Base-by-base conservation (phyloP, 2,888 invertebrate species). In the Callosobruchus maculatus region DNA sequence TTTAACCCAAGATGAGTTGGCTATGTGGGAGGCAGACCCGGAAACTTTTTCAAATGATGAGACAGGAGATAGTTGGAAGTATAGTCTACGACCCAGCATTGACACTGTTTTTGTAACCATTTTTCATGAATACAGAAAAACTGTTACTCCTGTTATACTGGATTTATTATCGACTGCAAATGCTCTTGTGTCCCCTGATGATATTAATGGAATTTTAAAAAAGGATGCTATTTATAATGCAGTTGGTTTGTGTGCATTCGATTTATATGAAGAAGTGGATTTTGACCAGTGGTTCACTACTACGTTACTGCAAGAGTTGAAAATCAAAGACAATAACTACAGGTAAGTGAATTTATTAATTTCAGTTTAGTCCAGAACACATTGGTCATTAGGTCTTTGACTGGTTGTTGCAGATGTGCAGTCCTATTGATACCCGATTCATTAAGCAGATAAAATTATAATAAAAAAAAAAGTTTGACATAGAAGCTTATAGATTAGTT, bases 181-280 rank as follows among this genome's bases (percentile, higher is more conserved):
- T 76, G 91, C 92, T 3, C 89, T 92, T 5, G 90, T 92, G 21
- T 88, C 91, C 74, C 90, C 92, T 0, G 92, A 93, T 72, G 94
- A 97, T 84, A 88, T 96, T 79, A 90, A 92, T 73, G 92, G 93
- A 20, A 94, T 98, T 83, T 88, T 98, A 77, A 90, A 93, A 74
- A 97, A 97, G 87, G 98, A 98, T 88, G 97, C 97, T 74, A 93
- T 98, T 70, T 98, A 98, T 84, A 96, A 95, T 87, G 97, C 97
- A 0, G 94, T 96, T 13, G 96, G 97, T 7, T 88, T 96, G 77
- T 94, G 94, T 1, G 94, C 97, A 0, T 96, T 95, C 86, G 95
- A 97, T 82, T 89, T 98, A 73, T 97, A 95, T 85, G 96, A 97
- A 84, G 96, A 97, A 86, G 94, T 93, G 67, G 95, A 97, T 86